These are phyloP conservation scores for Cheilosia scutellata DNA, from an alignment of 2,888 invertebrate species.

Conservation along the genomic window DNA sequence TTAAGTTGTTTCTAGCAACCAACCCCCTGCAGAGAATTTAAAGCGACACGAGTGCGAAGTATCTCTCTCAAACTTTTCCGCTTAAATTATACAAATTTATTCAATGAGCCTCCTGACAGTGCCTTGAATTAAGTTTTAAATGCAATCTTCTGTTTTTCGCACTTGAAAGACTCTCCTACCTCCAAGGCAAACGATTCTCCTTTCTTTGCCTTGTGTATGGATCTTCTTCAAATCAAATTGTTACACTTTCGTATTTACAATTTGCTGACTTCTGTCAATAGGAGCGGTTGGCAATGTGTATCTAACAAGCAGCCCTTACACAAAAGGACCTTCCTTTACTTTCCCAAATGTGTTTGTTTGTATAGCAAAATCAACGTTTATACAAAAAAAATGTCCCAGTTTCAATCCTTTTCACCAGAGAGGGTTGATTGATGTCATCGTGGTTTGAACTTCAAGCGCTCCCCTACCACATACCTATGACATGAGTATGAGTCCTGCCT, in stretches of 20 bases:
- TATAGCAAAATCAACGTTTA: conserved; percentile 25
- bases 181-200: not conserved
- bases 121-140: not conserved
- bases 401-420: conserved; percentile 28
- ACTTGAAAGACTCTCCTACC: not conserved
- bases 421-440: conserved; percentile 55
- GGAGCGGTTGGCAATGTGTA: conserved; percentile 46
- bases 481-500: not conserved
- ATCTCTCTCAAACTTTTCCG: not conserved
- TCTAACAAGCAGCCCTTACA: conserved; percentile 49
- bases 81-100: conserved; percentile 2
- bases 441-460: not conserved
- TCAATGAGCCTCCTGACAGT: not conserved
- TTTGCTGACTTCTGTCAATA: conserved; percentile 50
- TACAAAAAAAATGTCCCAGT: conserved; percentile 11
- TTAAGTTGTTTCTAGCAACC: too few relatives aligned
- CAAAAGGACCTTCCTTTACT: conserved; percentile 20
- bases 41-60: too few relatives aligned
- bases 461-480: not conserved
- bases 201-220: not conserved
- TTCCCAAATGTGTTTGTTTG: not conserved
- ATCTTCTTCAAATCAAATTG: conserved; percentile 49
- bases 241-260: conserved; percentile 53
- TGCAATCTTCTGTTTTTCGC: not conserved
- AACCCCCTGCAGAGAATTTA: too few relatives aligned